Evolutionary conservation across 1,140 invertebrate species (phyloP), one percentile per base, ranked within the genome.

Genomic region (Leucophenga varia): DNA sequence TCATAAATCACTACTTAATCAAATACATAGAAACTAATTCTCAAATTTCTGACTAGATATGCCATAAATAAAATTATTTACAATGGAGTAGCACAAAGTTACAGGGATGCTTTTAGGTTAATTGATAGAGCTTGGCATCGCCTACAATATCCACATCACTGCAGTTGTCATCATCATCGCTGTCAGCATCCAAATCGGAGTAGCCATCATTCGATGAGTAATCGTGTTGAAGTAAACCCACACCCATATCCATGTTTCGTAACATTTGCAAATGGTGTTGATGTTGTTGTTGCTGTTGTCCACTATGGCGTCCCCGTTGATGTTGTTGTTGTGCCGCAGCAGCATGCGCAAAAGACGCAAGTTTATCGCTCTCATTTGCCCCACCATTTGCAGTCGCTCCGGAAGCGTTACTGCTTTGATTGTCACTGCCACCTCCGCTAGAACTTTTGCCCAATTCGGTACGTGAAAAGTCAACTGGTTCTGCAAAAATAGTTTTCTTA

Each of bases 381-480:
- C 6, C 12, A 35, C 12, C 32, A n/a, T 5, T n/a, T n/a, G 25
- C 25, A 8, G 35, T 37, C 14, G 35, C n/a, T n/a, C n/a, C n/a
- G n/a, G 6, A 37, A 37, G n/a, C 35, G 35, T 13, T 13, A 8
- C 17, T 13, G 35, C 6, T 40, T 19, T 40, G 9, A 17, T 19
- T 40, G 13, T 43, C 30, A 13, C 30, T 30, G 22, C 8, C 14
- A 13, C 25, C 12, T 9, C 28, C 7, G 13, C 8, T 12, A 36
- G 18, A 9, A 14, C 9, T 37, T 37, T 37, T 30, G 16, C 22
- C 25, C 19, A 32, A 34, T 12, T 73, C 71, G 12, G 57, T 53
- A 59, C 71, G 71, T 58, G 71, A 74, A 55, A 74, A 74, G 71
- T 74, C 71, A 69, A 74, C 71, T 41, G 71, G 71, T 56, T 74